Evolutionary conservation across 2,888 invertebrate genomes (phyloP), one percentile per base, ranked within the genome.

Genomic region (Gymnosoma rotundatum): DNA sequence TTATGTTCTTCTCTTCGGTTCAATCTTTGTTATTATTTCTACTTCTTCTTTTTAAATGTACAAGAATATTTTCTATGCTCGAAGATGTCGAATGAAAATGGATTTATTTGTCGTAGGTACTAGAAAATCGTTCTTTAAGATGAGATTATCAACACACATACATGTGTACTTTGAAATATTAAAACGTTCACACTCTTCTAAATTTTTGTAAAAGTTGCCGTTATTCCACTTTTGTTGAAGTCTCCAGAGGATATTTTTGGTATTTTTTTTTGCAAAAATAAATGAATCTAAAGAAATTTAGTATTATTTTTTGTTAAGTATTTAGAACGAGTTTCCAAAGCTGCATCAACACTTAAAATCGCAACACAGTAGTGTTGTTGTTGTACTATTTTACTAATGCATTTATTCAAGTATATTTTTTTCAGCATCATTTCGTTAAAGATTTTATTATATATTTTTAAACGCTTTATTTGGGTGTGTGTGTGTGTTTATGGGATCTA

Each of bases 91-190:
- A 54, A 50, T 18, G 61, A n/a, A 66, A 81, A 64, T 70, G n/a
- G 58, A 70, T 75, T 81, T 81, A 75, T 64, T 75, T 75, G 63
- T 63, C 21, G 42, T 81, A 81, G 64, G 81, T 60, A 81, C 50
- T 75, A 45, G n/a, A 72, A 82, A 76, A 72, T 76, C 58, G 80
- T 81, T 81, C 69, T 63, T 74, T 81, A 74, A 69, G 38, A 48
- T 12, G 54, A 54, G 38, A 16, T 75, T 64, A 70, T 54, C 61
- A 32, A 58, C 56, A 45, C 32, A 58, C 16, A 56, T 21, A 50
- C 12, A 36, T 45, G 14, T 7, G 7, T 21, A 8, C 16, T 56
- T 45, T n/a, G 1, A 10, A n/a, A 42, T 42, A 12, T 8, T 42
- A 9, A 42, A 12, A 42, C 42, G 42, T 7, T 42, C 18, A 64